Evolutionary conservation across 2,113 vertebrate genomes (phyloP).

Genomic region (Entelurus aequoreus): DNA sequence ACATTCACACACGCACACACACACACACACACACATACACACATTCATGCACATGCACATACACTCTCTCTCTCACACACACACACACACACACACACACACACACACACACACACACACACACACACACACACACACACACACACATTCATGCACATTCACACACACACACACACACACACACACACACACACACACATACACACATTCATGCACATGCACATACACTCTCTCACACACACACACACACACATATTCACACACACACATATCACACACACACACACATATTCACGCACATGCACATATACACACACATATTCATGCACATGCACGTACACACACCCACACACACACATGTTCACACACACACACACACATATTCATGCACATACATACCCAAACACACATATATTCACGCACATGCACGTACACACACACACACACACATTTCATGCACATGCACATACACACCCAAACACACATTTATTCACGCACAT

Average conservation of each 20-base stretch:
- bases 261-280: no score
- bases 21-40: slow-evolving; percentile 43
- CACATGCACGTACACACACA: no score
- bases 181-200: slow-evolving; percentile 19
- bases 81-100: slow-evolving; percentile 40
- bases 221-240: no score
- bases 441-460: slow-evolving; percentile 4
- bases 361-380: no score
- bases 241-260: no score
- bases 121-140: slow-evolving; percentile 41
- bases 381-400: no score
- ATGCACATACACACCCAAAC: slow-evolving; percentile 25
- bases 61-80: slow-evolving; percentile 45
- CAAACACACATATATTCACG: no score
- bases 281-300: no score
- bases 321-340: no score
- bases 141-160: slow-evolving; percentile 18
- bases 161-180: slow-evolving; percentile 9
- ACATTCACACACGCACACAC: slow-evolving; percentile 59
- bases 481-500: slow-evolving; percentile 6
- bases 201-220: no score
- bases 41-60: slow-evolving; percentile 47
- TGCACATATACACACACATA: no score
- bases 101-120: slow-evolving; percentile 48
- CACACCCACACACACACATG: no score